Percentiles rank a stretch among this genome's conserved stretches.
These are phyloP conservation scores for Isurus oxyrinchus DNA, from an alignment of 2,113 vertebrate species.

Conservation along the genomic window DNA sequence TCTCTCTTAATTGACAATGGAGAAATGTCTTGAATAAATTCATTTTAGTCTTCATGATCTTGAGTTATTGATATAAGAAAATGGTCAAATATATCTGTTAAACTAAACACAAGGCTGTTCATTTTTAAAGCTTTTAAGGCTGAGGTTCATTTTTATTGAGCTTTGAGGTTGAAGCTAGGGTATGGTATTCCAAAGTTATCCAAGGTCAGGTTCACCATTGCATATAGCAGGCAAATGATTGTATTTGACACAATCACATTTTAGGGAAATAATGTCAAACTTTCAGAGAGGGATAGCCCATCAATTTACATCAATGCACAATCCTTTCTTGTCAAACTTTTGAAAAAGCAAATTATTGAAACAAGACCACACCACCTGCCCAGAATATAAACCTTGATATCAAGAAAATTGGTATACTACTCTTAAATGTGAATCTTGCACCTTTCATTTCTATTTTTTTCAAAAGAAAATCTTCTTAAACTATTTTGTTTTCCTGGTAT, in stretches of 20 bases:
- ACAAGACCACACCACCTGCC: neutral
- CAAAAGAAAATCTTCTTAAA: neutral
- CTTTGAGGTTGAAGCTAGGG: neutral
- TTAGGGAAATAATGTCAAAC: neutral
- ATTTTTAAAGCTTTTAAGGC: neutral
- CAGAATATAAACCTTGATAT: neutral
- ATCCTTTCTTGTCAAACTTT: neutral
- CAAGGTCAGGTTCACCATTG: neutral
- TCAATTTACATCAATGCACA: neutral
- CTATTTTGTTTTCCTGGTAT: neutral
- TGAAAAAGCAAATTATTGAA: neutral
- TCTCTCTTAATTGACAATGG: neutral
- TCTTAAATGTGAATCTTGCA: neutral
- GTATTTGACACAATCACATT: neutral
- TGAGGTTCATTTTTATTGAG: neutral
- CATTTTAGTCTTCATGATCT: neutral
- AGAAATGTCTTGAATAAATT: neutral
- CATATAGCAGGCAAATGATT: neutral
- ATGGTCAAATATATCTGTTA: neutral
- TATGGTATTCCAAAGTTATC: neutral
- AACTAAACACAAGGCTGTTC: neutral
- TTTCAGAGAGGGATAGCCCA: neutral
- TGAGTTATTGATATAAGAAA: neutral
- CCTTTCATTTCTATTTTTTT: neutral
- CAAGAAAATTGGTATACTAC: neutral